These are phyloP conservation scores for Gorsachius magnificus DNA, from an alignment of 2,797 vertebrate genomes.

Conservation along the genomic window DNA sequence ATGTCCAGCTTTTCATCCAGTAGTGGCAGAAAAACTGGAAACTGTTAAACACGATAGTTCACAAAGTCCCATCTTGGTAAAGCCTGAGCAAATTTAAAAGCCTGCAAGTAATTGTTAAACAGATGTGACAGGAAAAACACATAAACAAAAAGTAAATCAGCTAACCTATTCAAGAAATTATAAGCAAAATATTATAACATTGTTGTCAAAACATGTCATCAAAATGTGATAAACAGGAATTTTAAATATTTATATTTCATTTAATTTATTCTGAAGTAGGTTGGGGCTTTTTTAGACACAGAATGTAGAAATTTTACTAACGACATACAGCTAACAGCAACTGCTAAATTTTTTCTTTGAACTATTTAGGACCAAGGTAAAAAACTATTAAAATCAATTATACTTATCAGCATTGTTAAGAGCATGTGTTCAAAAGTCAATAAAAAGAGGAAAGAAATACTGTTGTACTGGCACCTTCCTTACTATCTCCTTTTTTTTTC, in stretches of 20 bases:
- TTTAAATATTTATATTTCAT: neutral
- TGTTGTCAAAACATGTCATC: neutral
- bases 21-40: neutral
- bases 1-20: no score
- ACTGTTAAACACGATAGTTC: neutral
- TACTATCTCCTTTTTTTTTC: neutral
- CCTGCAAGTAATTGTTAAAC: neutral
- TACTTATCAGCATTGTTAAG: neutral
- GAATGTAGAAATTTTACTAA: neutral
- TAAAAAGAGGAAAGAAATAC: neutral
- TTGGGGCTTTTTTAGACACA: fast-evolving
- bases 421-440: neutral
- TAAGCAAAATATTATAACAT: neutral
- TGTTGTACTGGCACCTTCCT: neutral
- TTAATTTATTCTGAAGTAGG: neutral
- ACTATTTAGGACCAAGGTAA: neutral
- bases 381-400: neutral
- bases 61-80: neutral
- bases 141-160: neutral
- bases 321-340: neutral
- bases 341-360: neutral
- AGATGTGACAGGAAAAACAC: neutral
- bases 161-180: neutral
- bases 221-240: neutral
- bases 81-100: neutral